Conservation (phyloP, 2,797 vertebrate species). For the Pseudochromis fuscus region DNA sequence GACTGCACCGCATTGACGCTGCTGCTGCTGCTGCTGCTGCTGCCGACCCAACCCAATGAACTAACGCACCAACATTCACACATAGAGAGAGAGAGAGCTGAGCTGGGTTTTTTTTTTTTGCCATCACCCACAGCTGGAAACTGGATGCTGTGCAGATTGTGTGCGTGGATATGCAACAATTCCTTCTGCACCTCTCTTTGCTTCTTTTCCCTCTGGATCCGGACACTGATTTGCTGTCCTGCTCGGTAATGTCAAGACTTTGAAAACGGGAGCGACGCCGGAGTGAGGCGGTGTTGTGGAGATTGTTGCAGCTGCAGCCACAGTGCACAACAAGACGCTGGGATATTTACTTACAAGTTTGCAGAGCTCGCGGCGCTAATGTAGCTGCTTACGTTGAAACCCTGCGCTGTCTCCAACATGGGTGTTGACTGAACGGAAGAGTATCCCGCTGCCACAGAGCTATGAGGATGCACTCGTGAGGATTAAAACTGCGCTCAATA, state of each 20-base stretch:
- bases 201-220: slow-evolving; percentile 19
- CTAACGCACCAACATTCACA: slow-evolving; percentile 39
- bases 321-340: neutral
- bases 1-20: slow-evolving; percentile 78
- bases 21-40: slow-evolving; percentile 54
- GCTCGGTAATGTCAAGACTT: slow-evolving; percentile 57
- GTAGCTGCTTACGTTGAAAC: slow-evolving; percentile 20
- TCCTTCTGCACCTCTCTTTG: neutral
- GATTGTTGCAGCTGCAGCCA: slow-evolving; percentile 35
- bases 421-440: slow-evolving; percentile 73
- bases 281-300: slow-evolving; percentile 16
- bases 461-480: slow-evolving; percentile 66
- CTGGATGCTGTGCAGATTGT: slow-evolving; percentile 20
- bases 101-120: slow-evolving; percentile 3
- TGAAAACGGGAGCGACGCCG: slow-evolving; percentile 44
- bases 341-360: slow-evolving; percentile 63
- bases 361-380: slow-evolving; percentile 30
- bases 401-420: slow-evolving; percentile 58
- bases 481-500: slow-evolving; percentile 53
- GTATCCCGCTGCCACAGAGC: slow-evolving; percentile 36
- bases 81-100: neutral
- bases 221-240: slow-evolving; percentile 45
- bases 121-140: slow-evolving; percentile 21
- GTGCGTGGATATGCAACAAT: slow-evolving; percentile 53
- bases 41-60: slow-evolving; percentile 71